These are phyloP conservation scores for Anthopleura xanthogrammica DNA, from an alignment of 92 coral and sea anemone species.

Conservation along the genomic window DNA sequence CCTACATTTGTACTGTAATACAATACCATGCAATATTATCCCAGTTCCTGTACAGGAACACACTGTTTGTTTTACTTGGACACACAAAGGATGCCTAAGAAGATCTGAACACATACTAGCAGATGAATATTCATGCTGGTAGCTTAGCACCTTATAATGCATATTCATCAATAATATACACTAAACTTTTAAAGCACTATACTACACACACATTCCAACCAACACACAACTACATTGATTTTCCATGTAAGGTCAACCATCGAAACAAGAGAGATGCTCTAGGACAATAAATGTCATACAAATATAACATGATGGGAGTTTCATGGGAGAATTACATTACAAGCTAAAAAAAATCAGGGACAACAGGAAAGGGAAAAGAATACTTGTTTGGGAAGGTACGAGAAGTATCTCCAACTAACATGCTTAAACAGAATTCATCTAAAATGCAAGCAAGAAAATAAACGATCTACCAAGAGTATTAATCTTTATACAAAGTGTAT, in stretches of 20 bases:
- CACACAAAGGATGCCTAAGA: too few relatives aligned
- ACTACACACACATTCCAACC: too few relatives aligned
- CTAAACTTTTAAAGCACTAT: too few relatives aligned
- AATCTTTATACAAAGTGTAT: neutral
- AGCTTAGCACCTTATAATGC: neutral
- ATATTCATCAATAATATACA: neutral
- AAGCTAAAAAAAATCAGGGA: neutral
- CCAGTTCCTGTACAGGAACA: too few relatives aligned
- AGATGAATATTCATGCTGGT: neutral
- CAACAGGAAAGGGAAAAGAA: neutral
- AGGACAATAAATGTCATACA: too few relatives aligned
- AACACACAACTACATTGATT: too few relatives aligned
- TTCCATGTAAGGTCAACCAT: too few relatives aligned
- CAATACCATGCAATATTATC: too few relatives aligned
- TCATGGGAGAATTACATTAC: neutral
- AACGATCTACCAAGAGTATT: neutral
- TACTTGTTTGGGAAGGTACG: neutral
- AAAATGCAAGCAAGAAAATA: neutral
- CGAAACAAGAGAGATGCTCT: neutral
- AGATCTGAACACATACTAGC: too few relatives aligned
- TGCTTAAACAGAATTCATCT: neutral
- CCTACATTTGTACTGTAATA: too few relatives aligned
- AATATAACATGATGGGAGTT: neutral
- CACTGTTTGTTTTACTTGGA: too few relatives aligned
- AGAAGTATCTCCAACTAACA: neutral